Conservation (phyloP, 1,140 invertebrate genomes). For the Calephelis nemesis region DNA sequence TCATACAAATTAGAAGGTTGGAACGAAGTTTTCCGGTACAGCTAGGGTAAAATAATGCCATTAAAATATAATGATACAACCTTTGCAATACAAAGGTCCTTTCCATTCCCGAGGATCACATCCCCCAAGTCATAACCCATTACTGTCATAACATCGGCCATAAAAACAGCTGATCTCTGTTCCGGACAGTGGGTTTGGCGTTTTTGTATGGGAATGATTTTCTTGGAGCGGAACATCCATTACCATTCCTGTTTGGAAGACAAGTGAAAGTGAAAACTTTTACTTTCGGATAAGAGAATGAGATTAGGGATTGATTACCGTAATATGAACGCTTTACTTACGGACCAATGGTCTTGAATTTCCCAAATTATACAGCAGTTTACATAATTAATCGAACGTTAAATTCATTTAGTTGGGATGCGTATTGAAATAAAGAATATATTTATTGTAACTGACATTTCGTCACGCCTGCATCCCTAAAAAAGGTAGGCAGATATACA, state of each 20-base stretch:
- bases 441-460: neutral
- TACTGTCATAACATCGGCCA: neutral
- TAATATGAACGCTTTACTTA: neutral
- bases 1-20: no score
- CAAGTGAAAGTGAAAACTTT: constrained; percentile 50
- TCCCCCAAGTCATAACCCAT: no score
- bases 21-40: no score
- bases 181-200: constrained; percentile 36
- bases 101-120: no score
- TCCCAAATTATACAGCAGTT: no score
- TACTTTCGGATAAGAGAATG: constrained; percentile 40
- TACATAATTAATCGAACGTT: no score
- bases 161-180: constrained; percentile 48
- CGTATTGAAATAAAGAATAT: neutral
- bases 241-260: constrained; percentile 46
- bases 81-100: no score
- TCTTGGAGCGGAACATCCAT: constrained; percentile 45
- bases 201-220: constrained; percentile 45
- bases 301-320: neutral
- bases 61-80: no score
- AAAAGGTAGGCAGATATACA: neutral
- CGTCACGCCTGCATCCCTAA: neutral
- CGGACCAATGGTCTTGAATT: no score
- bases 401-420: no score
- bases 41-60: no score